phyloP scores from a whole-genome alignment of 2,797 vertebrate species.

The Falco rusticolus region DNA sequence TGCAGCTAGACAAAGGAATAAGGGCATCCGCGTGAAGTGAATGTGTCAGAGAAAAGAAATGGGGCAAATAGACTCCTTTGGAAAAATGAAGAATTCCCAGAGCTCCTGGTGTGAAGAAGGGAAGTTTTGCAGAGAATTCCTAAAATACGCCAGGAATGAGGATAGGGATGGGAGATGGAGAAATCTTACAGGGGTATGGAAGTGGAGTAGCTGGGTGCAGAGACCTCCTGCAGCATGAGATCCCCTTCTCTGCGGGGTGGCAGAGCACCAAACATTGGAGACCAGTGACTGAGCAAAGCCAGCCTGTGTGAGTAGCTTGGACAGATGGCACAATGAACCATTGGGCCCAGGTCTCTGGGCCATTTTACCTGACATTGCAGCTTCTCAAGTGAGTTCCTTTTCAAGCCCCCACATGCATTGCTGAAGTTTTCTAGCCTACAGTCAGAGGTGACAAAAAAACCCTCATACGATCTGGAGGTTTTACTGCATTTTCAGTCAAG shows the following conservation, averaged over 20 bases:
- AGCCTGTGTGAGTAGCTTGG: not conserved
- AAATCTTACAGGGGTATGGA: accelerated
- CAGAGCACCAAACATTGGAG: accelerated
- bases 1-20: not conserved
- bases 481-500: not conserved
- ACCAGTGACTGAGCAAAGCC: not conserved
- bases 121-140: not conserved
- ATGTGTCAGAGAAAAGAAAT: not conserved
- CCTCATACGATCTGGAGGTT: not conserved
- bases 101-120: not conserved
- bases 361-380: not conserved
- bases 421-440: not conserved
- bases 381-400: not conserved
- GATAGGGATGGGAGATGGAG: not conserved
- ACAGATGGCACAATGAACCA: not conserved
- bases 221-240: not conserved
- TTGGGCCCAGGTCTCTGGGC: not conserved
- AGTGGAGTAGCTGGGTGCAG: not conserved
- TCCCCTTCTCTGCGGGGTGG: not conserved
- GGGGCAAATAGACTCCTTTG: not conserved
- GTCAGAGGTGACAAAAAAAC: not conserved
- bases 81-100: not conserved
- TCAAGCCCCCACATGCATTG: not conserved
- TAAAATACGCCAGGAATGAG: not conserved
- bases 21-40: not conserved